phyloP scores from a whole-genome alignment of 2,888 invertebrate species.

The Smittia sp. region DNA sequence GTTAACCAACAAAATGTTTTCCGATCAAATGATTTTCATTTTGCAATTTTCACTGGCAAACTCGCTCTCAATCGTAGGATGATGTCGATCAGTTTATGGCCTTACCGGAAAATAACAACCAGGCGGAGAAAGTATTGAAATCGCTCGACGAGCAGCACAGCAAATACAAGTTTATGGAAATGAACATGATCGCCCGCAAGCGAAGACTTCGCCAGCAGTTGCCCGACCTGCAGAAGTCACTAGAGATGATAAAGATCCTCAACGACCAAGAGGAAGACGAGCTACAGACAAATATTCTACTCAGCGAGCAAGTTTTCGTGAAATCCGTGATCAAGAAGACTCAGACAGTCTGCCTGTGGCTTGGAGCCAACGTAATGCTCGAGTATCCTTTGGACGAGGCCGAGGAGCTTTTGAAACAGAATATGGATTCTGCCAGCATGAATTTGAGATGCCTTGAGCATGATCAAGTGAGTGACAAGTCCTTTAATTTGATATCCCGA shows the following conservation, averaged over 20 bases:
- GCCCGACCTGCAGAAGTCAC: constrained; percentile 87
- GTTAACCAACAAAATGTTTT: background rate
- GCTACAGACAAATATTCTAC: constrained; percentile 82
- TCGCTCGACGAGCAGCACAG: constrained; percentile 89
- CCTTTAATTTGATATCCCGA: too few relatives aligned
- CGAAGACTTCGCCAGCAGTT: constrained; percentile 85
- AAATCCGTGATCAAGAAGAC: constrained; percentile 85
- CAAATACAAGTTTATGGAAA: constrained; percentile 97
- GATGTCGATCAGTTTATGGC: constrained; percentile 94
- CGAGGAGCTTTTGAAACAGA: constrained; percentile 75
- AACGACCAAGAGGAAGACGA: constrained; percentile 72
- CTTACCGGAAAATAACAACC: constrained; percentile 73
- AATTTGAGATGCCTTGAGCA: constrained; percentile 83
- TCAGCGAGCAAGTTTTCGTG: constrained; percentile 88
- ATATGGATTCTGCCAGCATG: constrained; percentile 78
- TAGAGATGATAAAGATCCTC: constrained; percentile 88
- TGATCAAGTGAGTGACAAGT: constrained; percentile 72
- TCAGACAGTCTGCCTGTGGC: constrained; percentile 80
- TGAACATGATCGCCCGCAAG: constrained; percentile 81
- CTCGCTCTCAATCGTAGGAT: constrained; percentile 60
- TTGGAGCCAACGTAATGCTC: constrained; percentile 94
- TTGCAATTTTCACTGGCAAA: background rate
- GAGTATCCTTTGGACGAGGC: constrained; percentile 93
- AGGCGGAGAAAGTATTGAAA: constrained; percentile 81
- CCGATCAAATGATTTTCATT: constrained; percentile 12